Evolutionary conservation across 2,113 vertebrate genomes (phyloP).

Genomic region (Erythrolamprus reginae): DNA sequence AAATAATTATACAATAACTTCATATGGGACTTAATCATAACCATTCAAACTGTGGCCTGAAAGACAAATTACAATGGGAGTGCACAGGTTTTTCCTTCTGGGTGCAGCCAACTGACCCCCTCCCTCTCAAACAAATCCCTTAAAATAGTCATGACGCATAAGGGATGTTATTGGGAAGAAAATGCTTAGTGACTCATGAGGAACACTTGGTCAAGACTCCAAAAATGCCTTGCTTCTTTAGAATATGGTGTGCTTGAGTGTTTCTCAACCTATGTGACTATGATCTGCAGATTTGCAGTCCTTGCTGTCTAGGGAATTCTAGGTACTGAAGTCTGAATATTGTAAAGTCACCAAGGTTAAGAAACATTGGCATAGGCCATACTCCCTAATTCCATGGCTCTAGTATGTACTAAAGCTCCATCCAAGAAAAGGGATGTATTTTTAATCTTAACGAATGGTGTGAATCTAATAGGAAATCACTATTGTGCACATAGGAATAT

Average conservation of each 20-base stretch:
- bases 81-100: not conserved
- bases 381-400: constrained; percentile 24
- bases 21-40: constrained; percentile 49
- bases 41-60: constrained; percentile 29
- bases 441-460: constrained; percentile 1
- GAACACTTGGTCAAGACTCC: constrained; percentile 34
- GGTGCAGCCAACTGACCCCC: not conserved
- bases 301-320: too few species aligned
- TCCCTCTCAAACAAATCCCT: not conserved
- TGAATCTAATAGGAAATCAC: not conserved
- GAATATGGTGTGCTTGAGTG: not conserved
- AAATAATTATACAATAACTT: constrained; percentile 55
- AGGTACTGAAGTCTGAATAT: not conserved
- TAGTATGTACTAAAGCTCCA: not conserved
- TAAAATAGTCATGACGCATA: not conserved
- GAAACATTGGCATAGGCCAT: not conserved
- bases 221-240: constrained; percentile 3
- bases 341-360: not conserved
- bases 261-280: not conserved
- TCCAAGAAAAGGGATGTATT: constrained; percentile 3
- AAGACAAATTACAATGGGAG: not conserved
- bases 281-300: not conserved
- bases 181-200: constrained; percentile 36
- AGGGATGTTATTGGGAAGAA: not conserved
- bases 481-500: not conserved